Evolutionary conservation across 2,113 vertebrate species (phyloP), one percentile per base, ranked within the genome.

Genomic region (Agapornis roseicollis): DNA sequence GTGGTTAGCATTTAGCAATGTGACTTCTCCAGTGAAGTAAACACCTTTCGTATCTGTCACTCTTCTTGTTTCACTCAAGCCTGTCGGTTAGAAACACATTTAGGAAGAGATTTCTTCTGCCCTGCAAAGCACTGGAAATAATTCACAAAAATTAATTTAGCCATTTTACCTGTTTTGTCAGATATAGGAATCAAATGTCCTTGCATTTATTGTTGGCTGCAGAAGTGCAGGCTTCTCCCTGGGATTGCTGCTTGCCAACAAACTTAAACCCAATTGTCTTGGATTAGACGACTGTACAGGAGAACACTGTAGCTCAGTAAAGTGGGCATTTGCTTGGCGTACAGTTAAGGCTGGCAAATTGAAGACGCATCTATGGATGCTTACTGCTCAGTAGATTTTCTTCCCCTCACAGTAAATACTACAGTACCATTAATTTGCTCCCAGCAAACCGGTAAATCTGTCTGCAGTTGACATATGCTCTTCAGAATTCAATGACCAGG

Each of bases 1-100:
- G 97, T 58, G 96, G 97, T 97, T 22, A 94, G 64, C 56, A 3
- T 97, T 96, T 74, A 94, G 97, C 96, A 96, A 95, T 16, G 76
- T 19, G 52, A 84, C 92, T 96, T 95, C 71, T 89, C 94, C 6
- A 1, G 29, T 39, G 27, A 90, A 90, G 85, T 80, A 97, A 98
- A 97, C 88, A 96, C 66, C 65, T 93, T 92, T 94, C 61, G 29
- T 92, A 60, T 70, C 87, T 90, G 63, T 85, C 70, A 37, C 22
- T 86, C 53, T 73, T 88, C 58, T 89, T 64, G 37, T 84, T 94
- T 95, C 85, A 53, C 56, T 84, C 58, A n/a, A 37, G 8, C 37
- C 49, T 66, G 49, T 73, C 52, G 65, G 19, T 50, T 80, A 94
- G 52, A 77, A 94, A 69, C 4, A 20, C 47, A 12, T 72, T 95